phyloP scores from a whole-genome alignment of 2,888 invertebrate species.

The Tipula lateralis region DNA sequence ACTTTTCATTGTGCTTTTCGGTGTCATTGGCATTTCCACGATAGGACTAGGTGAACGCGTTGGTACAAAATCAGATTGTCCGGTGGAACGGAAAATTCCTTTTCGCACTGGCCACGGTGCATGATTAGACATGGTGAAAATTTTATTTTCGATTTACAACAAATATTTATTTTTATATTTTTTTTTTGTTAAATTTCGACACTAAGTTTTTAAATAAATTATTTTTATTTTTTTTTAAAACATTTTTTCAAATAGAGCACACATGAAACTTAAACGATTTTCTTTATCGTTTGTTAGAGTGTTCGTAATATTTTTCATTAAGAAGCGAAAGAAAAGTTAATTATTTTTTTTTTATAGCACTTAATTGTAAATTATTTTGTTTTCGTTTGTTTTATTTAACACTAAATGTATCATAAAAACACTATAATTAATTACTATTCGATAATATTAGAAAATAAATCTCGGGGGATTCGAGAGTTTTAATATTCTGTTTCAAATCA shows the following conservation, averaged over 20 bases:
- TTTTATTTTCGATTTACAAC: background rate
- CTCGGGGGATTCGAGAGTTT: background rate
- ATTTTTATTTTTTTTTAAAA: background rate
- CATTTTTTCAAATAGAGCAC: background rate
- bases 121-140: constrained; percentile 50
- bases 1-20: constrained; percentile 34
- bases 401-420: background rate
- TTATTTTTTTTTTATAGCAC: background rate
- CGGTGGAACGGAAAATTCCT: constrained; percentile 52
- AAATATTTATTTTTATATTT: constrained; percentile 27
- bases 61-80: constrained; percentile 48
- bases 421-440: background rate
- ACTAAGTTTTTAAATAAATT: background rate
- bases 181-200: background rate
- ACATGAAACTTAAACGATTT: background rate
- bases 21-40: constrained; percentile 49
- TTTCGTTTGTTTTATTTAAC: background rate
- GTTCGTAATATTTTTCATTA: background rate
- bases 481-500: background rate
- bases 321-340: background rate
- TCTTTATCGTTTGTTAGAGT: background rate
- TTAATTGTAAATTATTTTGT: background rate
- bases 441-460: background rate
- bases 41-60: constrained; percentile 48
- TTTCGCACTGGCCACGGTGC: constrained; percentile 72